Percentiles rank a stretch among this genome's conserved stretches.
phyloP scores from a whole-genome alignment of 2,797 vertebrate species.

The Tenualosa thibaudeaui region DNA sequence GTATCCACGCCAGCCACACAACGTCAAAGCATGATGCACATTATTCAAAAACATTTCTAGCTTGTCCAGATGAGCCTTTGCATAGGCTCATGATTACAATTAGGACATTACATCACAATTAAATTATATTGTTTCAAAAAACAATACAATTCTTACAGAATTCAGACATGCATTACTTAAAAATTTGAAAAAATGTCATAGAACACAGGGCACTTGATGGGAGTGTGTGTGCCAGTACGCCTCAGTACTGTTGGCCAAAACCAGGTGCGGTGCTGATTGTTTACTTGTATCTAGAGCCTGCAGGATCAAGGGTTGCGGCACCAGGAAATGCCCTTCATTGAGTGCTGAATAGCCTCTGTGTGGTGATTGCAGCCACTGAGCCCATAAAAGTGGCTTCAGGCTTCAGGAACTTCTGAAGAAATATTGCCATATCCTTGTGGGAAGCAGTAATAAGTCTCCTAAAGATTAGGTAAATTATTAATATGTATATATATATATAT shows the following conservation, averaged over 20 bases:
- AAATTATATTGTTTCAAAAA: too few species aligned
- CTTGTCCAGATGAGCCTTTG: too few species aligned
- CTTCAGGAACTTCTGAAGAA: neutral
- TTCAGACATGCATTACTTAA: too few species aligned
- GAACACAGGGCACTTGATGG: neutral
- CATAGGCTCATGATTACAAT: too few species aligned
- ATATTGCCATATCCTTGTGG: neutral
- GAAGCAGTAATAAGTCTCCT: neutral
- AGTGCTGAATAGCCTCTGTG: neutral
- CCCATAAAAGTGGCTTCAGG: neutral
- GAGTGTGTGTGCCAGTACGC: neutral
- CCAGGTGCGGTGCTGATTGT: neutral
- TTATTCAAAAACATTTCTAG: too few species aligned
- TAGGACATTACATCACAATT: too few species aligned
- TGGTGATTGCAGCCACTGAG: neutral
- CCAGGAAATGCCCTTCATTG: neutral
- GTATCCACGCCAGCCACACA: too few species aligned
- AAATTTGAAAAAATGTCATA: neutral
- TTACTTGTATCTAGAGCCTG: neutral
- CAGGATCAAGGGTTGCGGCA: neutral
- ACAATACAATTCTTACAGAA: too few species aligned
- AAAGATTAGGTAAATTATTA: too few species aligned
- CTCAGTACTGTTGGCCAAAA: neutral
- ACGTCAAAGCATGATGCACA: too few species aligned
- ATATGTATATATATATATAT: too few species aligned